Percentiles rank a stretch among this genome's conserved stretches.
Evolutionary conservation across 1,140 invertebrate species (phyloP).

Genomic region (Diachasmimorpha longicaudata): DNA sequence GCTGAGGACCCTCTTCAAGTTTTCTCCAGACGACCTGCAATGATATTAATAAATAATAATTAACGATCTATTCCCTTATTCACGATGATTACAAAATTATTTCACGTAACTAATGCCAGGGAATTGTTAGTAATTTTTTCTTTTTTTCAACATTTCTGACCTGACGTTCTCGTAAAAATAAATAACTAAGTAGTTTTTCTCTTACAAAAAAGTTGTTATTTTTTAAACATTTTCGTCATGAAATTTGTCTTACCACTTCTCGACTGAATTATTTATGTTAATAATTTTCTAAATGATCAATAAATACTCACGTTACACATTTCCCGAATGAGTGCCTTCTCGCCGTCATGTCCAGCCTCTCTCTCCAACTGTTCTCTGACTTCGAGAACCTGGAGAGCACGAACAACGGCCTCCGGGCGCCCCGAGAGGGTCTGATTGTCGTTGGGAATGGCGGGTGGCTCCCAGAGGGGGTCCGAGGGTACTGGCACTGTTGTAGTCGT

Average conservation of each 20-base stretch:
- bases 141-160: too few relatives aligned
- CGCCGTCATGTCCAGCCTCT: constrained; percentile 83
- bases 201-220: too few relatives aligned
- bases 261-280: too few relatives aligned
- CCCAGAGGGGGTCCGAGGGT: constrained; percentile 51
- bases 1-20: constrained; percentile 69
- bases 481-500: constrained; percentile 22
- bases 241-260: too few relatives aligned
- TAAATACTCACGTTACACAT: constrained; percentile 89
- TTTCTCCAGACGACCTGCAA: constrained; percentile 74
- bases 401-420: constrained; percentile 87
- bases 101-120: too few relatives aligned
- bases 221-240: too few relatives aligned
- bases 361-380: constrained; percentile 87
- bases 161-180: too few relatives aligned
- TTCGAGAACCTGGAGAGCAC: constrained; percentile 89
- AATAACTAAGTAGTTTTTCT: too few relatives aligned
- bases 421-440: constrained; percentile 57
- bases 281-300: too few relatives aligned
- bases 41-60: constrained; percentile 2
- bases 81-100: too few relatives aligned
- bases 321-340: constrained; percentile 91
- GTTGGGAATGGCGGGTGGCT: constrained; percentile 52
- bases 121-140: too few relatives aligned
- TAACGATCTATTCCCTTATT: constrained; percentile 1